These are phyloP conservation scores for Pteronura brasiliensis DNA, from an alignment of 2,113 vertebrate genomes.

Conservation along the genomic window DNA sequence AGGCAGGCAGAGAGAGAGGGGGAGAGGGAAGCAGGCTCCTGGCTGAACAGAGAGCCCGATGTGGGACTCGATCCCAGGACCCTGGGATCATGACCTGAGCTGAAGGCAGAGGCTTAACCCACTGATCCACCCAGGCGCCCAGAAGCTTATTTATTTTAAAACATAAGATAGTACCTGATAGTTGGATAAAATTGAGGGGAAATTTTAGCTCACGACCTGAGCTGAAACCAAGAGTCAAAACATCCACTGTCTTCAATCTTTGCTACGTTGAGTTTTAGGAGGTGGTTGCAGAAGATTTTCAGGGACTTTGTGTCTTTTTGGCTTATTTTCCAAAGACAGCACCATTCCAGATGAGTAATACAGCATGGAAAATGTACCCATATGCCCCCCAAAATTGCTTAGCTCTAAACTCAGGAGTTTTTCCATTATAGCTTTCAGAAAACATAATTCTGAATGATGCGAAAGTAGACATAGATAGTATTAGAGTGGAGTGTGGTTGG, in stretches of 20 bases:
- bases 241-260: background rate
- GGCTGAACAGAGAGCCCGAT: too few relatives aligned
- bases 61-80: too few relatives aligned
- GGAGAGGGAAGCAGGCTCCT: too few relatives aligned
- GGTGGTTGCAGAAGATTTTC: background rate
- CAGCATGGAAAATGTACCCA: background rate
- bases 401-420: background rate
- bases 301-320: background rate
- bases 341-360: background rate
- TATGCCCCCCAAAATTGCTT: background rate
- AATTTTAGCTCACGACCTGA: background rate
- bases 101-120: too few relatives aligned
- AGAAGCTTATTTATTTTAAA: slow-evolving; percentile 19
- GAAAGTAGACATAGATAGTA: background rate
- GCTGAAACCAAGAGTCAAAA: background rate
- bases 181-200: background rate
- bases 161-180: background rate
- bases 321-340: background rate
- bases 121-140: too few relatives aligned
- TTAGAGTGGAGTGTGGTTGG: background rate
- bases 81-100: too few relatives aligned
- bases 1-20: too few relatives aligned
- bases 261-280: background rate
- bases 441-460: background rate
- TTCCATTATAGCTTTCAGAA: background rate